Evolutionary conservation across 2,113 vertebrate species (phyloP).

Genomic region (Nyctibius bracteatus): DNA sequence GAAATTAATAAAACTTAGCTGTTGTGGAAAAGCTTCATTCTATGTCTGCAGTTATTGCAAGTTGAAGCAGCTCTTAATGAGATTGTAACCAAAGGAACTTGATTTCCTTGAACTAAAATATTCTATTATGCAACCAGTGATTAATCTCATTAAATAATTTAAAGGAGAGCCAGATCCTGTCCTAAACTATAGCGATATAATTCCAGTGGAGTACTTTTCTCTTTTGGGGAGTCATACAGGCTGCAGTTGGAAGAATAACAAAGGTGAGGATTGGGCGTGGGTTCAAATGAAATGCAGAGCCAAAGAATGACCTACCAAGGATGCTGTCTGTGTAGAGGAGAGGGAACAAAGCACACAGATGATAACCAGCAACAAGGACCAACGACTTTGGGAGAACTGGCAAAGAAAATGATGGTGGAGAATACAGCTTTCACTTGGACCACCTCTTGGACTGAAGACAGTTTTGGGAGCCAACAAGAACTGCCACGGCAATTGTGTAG

Average conservation of each 20-base stretch:
- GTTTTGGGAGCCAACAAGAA: constrained; percentile 8
- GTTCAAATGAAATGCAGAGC: not conserved
- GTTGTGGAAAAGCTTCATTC: not conserved
- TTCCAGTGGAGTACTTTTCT: not conserved
- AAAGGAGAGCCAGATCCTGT: not conserved
- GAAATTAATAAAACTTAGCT: too few relatives aligned
- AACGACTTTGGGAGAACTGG: not conserved
- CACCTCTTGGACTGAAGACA: not conserved
- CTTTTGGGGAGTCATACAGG: not conserved
- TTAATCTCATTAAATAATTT: not conserved
- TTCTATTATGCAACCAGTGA: constrained; percentile 29
- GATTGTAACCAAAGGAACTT: constrained; percentile 5
- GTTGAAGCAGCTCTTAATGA: not conserved
- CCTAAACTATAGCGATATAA: not conserved
- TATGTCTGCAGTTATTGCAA: not conserved
- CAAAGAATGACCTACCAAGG: not conserved
- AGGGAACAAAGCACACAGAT: not conserved
- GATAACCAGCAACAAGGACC: not conserved
- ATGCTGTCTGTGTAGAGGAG: not conserved
- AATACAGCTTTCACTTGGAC: not conserved
- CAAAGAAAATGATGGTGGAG: not conserved
- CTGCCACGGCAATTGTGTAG: constrained; percentile 35
- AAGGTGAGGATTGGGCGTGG: not conserved
- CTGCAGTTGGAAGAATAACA: not conserved
- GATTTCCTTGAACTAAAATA: constrained; percentile 15